Percentiles rank a stretch among this genome's conserved stretches.
Conservation (phyloP, 2,888 invertebrate species). For the Ophion costatus region DNA sequence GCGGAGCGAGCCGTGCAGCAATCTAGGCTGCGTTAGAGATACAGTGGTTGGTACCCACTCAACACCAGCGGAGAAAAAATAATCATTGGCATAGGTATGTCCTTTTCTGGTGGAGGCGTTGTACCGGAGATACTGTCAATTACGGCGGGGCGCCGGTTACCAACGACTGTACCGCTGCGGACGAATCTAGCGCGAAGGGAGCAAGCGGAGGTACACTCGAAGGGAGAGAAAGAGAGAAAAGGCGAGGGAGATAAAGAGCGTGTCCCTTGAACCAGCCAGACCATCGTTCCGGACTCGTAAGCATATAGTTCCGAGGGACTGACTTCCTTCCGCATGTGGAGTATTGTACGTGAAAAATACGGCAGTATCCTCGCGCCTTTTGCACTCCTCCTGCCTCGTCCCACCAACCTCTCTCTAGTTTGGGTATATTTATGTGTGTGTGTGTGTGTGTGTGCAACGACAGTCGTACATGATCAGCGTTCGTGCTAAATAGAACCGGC, state of each 20-base stretch:
- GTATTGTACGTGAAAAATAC: conserved; percentile 66
- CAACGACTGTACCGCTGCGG: conserved; percentile 4
- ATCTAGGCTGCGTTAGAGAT: not conserved
- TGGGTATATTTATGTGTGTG: not conserved
- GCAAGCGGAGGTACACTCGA: conserved; percentile 19
- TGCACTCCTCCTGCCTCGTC: conserved; percentile 3
- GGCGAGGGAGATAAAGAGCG: conserved; percentile 13
- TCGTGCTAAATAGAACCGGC: conserved; percentile 13
- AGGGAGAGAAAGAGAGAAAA: conserved; percentile 21
- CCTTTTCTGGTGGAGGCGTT: not conserved
- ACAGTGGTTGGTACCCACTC: conserved; percentile 18
- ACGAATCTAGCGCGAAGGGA: conserved; percentile 33
- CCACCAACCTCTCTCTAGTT: conserved; percentile 2
- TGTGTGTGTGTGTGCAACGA: not conserved
- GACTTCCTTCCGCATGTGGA: conserved; percentile 80
- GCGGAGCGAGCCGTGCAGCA: conserved; percentile 43
- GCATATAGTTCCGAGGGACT: conserved; percentile 76
- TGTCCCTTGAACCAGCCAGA: conserved; percentile 23
- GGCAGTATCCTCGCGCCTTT: conserved; percentile 46
- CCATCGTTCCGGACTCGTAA: conserved; percentile 63
- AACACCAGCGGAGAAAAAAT: not conserved
- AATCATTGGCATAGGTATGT: conserved; percentile 19
- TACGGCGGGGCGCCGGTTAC: not conserved
- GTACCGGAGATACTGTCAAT: conserved; percentile 8
- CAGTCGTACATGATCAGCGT: not conserved